phyloP scores from a whole-genome alignment of 37 sponge, comb jelly and placozoan genomes.

The Dysidea cf. avara region DNA sequence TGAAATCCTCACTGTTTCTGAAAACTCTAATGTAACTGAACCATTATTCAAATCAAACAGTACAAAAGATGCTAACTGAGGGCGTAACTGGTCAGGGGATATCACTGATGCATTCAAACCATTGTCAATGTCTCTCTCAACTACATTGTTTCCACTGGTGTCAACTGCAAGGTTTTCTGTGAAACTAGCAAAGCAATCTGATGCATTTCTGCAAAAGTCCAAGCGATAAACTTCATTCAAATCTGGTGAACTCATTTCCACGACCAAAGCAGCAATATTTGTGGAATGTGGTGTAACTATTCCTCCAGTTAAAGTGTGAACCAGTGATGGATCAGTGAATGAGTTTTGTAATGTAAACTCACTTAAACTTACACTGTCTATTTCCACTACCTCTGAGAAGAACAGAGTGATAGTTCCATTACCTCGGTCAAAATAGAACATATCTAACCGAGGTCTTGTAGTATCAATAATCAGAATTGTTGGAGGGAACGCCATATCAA shows the following conservation, averaged over 20 bases:
- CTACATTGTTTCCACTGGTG: constrained; percentile 36
- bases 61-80: constrained; percentile 42
- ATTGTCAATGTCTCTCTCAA: constrained; percentile 10
- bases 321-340: background rate
- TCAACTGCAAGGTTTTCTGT: constrained; percentile 42
- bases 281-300: constrained; percentile 42
- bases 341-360: constrained; percentile 57
- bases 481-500: constrained; percentile 7
- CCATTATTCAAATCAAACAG: constrained; percentile 63
- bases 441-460: constrained; percentile 50
- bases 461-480: constrained; percentile 37
- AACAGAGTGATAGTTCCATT: constrained; percentile 59
- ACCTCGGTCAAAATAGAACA: constrained; percentile 70
- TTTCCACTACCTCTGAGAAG: constrained; percentile 68
- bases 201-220: constrained; percentile 40
- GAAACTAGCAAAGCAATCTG: constrained; percentile 41
- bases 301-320: constrained; percentile 55
- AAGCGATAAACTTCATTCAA: constrained; percentile 64
- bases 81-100: constrained; percentile 53
- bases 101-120: constrained; percentile 24
- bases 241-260: constrained; percentile 55
- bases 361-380: constrained; percentile 24
- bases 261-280: constrained; percentile 42
- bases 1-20: constrained; percentile 76
- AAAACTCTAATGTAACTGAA: constrained; percentile 63